Base-by-base conservation (phyloP, 2,113 vertebrate species). In the Cyprinus carpio region DNA sequence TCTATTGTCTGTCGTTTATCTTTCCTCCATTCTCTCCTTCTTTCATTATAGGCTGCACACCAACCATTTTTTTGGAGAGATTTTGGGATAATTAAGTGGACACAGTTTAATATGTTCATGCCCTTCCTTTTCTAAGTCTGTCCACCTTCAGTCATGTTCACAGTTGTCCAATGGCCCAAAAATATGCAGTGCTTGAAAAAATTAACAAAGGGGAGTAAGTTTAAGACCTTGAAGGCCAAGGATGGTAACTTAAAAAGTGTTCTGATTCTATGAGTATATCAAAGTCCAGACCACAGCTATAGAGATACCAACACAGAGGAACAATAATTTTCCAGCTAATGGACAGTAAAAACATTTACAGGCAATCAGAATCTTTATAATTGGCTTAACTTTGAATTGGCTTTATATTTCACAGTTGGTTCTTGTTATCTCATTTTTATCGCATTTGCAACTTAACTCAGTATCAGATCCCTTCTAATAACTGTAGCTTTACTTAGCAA, bases 1-100 rank as follows among this genome's bases (percentile, higher is more conserved):
- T 93, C 90, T 88, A 86, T 90, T 88, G 87, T 87, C 85, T 83
- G 86, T 82, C 77, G 79, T 93, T 93, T 89, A 92, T 93, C 91
- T 91, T 84, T 83, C 62, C 71, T 90, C 86, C 88, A 69, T 79
- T 58, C 76, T 79, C 29, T 40, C 46, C 46, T 51, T 76, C 40
- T 40, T 76, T 34, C 58, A 60, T 76, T 31, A 23, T 23, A 84
- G 64, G 3, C 64, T 4, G 4, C 75, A 23, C 75, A 29, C 31
- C 16, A 46, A 29, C 34, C 86, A 29, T 54, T 58, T 40, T n/a
- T 64, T 31, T 25, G 15, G 4, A 62, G 7, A 43, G 56, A 23
- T 67, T 51, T 67, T 18, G 2, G 27, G n/a, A 40, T 81, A 65
- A 65, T 81, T 67, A 69, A 31, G 27, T 67, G 25, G 43, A 8